Evolutionary conservation across 2,113 vertebrate species (phyloP), one percentile per base, ranked within the genome.

Genomic region (Brachyistius frenatus): DNA sequence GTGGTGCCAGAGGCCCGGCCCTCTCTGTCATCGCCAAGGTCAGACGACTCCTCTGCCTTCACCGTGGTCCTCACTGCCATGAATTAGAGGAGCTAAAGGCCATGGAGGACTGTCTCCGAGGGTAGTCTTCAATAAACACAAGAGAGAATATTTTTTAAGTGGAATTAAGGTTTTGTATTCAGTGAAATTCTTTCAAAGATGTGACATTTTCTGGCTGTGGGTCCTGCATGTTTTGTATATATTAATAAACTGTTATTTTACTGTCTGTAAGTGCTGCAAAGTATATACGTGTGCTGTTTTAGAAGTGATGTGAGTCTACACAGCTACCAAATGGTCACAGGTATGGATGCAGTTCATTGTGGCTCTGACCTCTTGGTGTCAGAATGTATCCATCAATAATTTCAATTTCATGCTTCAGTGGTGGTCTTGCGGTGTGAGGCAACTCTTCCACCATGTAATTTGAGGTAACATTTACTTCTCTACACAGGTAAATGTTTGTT

Each of bases 51-150:
- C 93, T 99, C 41, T 84, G 87, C 50, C 89, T 96, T 35, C 96
- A 98, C 87, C 94, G 80, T 69, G 96, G 94, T 68, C 91, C 95
- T 37, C 76, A 78, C 52, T 94, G 89, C 50, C 66, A 88, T 4
- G 95, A 97, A 80, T 78, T 98, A 58, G 94, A 90, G 77, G 96
- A 98, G 80, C 95, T 99, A 63, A 90, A 86, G 57, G 94, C 94
- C 75, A 98, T 99, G 97, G 96, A 95, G 86, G 83, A 94, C 76
- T 97, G 95, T 83, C 93, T 97, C 6, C 68, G 77, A 86, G 89
- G 91, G 7, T 84, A 81, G 72, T 46, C 62, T 41, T 41, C 32
- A 44, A 47, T 30, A 55, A 47, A 30, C 14, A 36, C 16, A 11
- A 31, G n/a, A 53, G 14, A 1, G 0, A 6, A 44, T 8, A 70